Evolutionary conservation across 2,797 vertebrate species (phyloP), one percentile per base, ranked within the genome.

Genomic region (Brachyalestes nurse): DNA sequence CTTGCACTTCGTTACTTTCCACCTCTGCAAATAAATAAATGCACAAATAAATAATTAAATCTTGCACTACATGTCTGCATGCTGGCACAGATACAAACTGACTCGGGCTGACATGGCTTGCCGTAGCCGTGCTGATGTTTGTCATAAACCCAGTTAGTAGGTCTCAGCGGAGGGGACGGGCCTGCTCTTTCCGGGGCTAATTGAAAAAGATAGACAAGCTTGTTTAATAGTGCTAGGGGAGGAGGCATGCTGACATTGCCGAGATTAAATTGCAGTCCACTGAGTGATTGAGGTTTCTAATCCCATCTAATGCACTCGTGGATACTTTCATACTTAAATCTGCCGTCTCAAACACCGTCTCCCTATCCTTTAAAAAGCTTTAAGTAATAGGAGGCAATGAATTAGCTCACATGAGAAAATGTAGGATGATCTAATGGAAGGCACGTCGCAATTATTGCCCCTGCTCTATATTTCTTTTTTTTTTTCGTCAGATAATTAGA

Each of bases 401-500:
- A 93, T 90, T 87, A 87, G 75, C 75, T 84, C 75, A 81, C 78
- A 70, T 72, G 83, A 88, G 76, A 88, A 91, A 90, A 90, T 85
- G 87, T 81, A 79, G 61, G 71, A 84, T 87, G 84, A 91, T 89
- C 89, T 89, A 89, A 84, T 85, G 75, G 82, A 86, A 90, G 86
- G 83, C 86, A 88, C 84, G 57, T 82, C 82, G 84, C 86, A 91
- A 90, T 91, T 88, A 93, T 88, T 92, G 87, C 87, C 88, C 86
- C 87, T 65, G 72, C 86, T 90, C 87, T 89, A 88, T 91, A 90
- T 91, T 90, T 87, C 79, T 75, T 81, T 80, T 90, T 89, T 87
- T 82, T 80, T 86, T 87, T 88, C 45, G 66, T 81, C 87, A 91
- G 88, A 91, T 92, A 91, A 92, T 93, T 93, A 83, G 91, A 91